These are phyloP conservation scores for Meteorus sp. DNA, from an alignment of 1,140 invertebrate species.

Conservation along the genomic window DNA sequence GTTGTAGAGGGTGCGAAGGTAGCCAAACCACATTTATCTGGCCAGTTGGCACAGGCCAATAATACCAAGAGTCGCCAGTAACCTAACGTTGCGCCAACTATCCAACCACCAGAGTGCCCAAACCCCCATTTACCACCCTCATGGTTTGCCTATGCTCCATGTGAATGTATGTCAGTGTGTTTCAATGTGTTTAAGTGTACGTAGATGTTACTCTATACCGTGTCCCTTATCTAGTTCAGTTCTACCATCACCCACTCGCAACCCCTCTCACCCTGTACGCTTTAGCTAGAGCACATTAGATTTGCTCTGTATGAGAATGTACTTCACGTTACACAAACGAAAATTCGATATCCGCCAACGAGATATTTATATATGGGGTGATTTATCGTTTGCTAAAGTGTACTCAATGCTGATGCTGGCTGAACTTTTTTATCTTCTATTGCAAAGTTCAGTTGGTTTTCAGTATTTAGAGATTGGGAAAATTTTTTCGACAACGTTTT, in stretches of 20 bases:
- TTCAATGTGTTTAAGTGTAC: too few relatives aligned
- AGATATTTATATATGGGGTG: too few relatives aligned
- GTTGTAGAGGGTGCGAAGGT: neutral
- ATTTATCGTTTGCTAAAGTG: too few relatives aligned
- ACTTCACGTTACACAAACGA: constrained; percentile 18
- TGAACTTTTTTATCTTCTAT: too few relatives aligned
- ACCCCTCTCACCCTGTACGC: too few relatives aligned
- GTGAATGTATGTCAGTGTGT: too few relatives aligned
- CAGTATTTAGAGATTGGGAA: too few relatives aligned
- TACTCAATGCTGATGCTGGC: too few relatives aligned
- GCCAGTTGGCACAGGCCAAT: constrained; percentile 26
- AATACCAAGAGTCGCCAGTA: constrained; percentile 22
- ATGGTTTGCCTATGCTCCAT: constrained; percentile 19
- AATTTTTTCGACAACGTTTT: too few relatives aligned
- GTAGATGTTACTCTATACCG: neutral
- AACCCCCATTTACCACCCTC: neutral
- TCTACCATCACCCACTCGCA: too few relatives aligned
- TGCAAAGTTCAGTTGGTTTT: too few relatives aligned
- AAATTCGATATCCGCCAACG: constrained; percentile 27
- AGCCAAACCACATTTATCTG: constrained; percentile 25
- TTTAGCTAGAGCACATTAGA: constrained; percentile 25
- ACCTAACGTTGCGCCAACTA: constrained; percentile 16
- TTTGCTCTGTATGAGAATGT: constrained; percentile 1
- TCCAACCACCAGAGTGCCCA: neutral
- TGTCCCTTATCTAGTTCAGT: constrained; percentile 24